A percentile compares a stretch with the other conserved stretches of the same genome.
Evolutionary conservation across 2,113 vertebrate species (phyloP).

Genomic region (Naja naja): DNA sequence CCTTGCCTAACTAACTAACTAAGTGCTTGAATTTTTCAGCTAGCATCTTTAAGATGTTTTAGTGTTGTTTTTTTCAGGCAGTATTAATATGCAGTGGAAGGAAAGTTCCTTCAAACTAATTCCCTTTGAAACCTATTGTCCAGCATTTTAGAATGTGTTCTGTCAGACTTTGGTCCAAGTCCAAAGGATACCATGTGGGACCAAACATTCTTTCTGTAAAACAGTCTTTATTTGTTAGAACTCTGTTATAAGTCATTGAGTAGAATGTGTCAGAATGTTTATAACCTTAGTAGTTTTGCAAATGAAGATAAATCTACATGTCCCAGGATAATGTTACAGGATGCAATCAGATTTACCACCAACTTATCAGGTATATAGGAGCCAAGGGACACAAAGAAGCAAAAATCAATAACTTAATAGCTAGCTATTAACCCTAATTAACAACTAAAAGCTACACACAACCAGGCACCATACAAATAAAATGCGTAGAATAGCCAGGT

Average conservation of each 20-base stretch:
- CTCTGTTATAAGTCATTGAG: background rate
- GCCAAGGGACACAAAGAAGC: no score
- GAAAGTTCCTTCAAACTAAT: background rate
- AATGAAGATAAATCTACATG: background rate
- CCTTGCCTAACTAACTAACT: background rate
- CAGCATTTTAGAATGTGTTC: background rate
- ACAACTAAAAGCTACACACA: no score
- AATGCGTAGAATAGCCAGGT: no score
- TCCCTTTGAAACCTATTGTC: background rate
- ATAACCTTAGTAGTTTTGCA: conserved; percentile 4
- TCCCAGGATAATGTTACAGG: background rate
- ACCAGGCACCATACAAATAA: no score
- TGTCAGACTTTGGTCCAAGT: background rate
- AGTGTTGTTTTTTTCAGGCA: background rate
- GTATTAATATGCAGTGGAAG: background rate
- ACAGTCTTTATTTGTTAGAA: background rate
- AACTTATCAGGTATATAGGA: background rate
- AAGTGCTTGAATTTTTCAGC: background rate
- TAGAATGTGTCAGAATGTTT: conserved; percentile 28
- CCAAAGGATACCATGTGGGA: background rate
- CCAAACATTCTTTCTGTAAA: background rate
- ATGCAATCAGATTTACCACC: background rate
- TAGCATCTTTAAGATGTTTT: background rate
- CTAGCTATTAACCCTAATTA: no score
- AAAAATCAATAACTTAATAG: no score